phyloP scores from a whole-genome alignment of 2,888 invertebrate species.

The Apantesis nais region DNA sequence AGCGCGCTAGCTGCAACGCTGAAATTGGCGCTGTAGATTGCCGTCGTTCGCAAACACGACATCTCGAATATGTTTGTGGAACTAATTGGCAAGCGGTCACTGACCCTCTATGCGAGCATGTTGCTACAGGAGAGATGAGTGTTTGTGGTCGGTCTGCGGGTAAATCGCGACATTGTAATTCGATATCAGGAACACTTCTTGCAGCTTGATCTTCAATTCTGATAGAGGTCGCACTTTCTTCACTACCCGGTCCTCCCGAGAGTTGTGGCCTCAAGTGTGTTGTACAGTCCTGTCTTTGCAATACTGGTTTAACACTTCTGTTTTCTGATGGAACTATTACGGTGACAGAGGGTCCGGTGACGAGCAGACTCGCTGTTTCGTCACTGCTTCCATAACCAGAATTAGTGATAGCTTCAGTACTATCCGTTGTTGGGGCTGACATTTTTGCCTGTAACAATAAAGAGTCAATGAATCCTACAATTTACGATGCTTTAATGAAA shows the following conservation, averaged over 20 bases:
- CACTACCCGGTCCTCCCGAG: slow-evolving; percentile 90
- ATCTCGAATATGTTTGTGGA: slow-evolving; percentile 87
- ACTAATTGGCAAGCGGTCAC: slow-evolving; percentile 88
- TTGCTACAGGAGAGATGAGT: slow-evolving; percentile 84
- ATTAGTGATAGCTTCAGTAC: slow-evolving; percentile 85
- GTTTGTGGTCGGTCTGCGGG: slow-evolving; percentile 82
- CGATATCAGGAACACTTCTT: slow-evolving; percentile 93
- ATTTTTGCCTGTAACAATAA: slow-evolving; percentile 75
- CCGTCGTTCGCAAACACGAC: slow-evolving; percentile 90
- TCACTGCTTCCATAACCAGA: slow-evolving; percentile 91
- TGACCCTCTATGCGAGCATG: slow-evolving; percentile 87
- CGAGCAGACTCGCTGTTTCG: slow-evolving; percentile 92
- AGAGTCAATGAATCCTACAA: slow-evolving; percentile 18
- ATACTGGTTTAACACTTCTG: slow-evolving; percentile 89
- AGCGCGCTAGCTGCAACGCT: slow-evolving; percentile 91
- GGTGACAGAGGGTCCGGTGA: slow-evolving; percentile 87
- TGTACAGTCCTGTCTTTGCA: slow-evolving; percentile 94
- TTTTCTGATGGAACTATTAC: slow-evolving; percentile 80
- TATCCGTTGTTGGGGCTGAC: slow-evolving; percentile 82
- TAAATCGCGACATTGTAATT: slow-evolving; percentile 89
- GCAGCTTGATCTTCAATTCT: slow-evolving; percentile 89
- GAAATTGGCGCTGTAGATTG: slow-evolving; percentile 93
- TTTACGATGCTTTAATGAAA: slow-evolving; percentile 3
- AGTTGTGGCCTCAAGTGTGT: slow-evolving; percentile 90
- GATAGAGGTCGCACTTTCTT: slow-evolving; percentile 88